Base-by-base conservation (phyloP, 2,888 invertebrate genomes). In the Philereme vetulata region DNA sequence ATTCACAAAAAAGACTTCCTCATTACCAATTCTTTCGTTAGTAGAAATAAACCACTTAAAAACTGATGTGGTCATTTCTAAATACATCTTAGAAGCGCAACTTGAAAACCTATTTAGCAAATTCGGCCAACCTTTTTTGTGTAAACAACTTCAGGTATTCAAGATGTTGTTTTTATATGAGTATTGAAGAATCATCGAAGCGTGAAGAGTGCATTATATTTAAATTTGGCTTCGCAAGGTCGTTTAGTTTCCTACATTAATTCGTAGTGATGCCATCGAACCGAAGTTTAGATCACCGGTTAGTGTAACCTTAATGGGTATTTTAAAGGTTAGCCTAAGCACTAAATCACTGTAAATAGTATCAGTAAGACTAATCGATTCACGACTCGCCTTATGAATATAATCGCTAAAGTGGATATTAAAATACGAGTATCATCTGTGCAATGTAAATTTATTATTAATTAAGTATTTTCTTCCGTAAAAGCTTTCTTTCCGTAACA, bases 151-250 rank as follows among this genome's bases (percentile, higher is more conserved):
- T 48, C 9, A 54, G 51, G 11, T 43, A 57, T 45, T 38, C 42
- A 51, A 50, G 38, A 21, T n/a, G 5, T 10, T 63, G 46, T 56
- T 57, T 64, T 57, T 59, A 33, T 52, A 43, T 60, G 58, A 59
- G 9, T 35, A 59, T 54, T 60, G 60, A 53, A 60, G 46, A 60
- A 43, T 54, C 64, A 60, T 49, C 65, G 47, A 57, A 70, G 63
- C 67, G 56, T 70, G 60, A 64, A 66, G 57, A 62, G 56, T 60
- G 50, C 51, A 57, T 55, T 42, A 66, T 68, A 62, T 58, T 52
- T 48, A 36, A 45, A 44, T 73, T 74, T 74, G 72, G 67, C 68
- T 65, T 61, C 56, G 71, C 82, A 84, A 85, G 84, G 84, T 71
- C 75, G 60, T 62, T 72, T 71, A 70, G 70, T 73, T 80, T 79